Conservation (phyloP, 2,888 invertebrate genomes). For the Cephus pygmeus region DNA sequence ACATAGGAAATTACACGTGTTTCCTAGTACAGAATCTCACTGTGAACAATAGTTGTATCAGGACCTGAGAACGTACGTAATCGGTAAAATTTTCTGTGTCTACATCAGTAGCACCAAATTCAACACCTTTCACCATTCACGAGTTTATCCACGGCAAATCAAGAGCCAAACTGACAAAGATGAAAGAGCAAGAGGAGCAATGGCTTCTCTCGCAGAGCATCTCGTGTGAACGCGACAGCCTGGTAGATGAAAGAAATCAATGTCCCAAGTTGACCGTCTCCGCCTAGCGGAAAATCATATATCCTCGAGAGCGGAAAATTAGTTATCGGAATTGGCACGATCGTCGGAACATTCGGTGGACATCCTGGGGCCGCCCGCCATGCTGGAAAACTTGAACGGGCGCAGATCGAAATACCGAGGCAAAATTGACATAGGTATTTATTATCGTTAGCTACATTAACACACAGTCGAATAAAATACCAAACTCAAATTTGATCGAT, state of each 20-base stretch:
- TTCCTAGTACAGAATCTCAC: background rate
- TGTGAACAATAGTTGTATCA: background rate
- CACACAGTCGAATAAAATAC: background rate
- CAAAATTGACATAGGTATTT: background rate
- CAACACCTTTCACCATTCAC: background rate
- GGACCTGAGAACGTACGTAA: background rate
- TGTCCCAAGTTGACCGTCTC: conserved; percentile 26
- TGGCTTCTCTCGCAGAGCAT: background rate
- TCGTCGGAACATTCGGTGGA: conserved; percentile 1
- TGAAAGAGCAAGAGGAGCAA: background rate
- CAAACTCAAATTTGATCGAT: background rate
- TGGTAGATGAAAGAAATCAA: conserved; percentile 21
- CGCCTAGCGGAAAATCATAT: conserved; percentile 27
- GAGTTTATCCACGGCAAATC: background rate
- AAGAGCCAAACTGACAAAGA: background rate
- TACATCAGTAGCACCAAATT: background rate
- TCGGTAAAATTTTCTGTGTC: background rate
- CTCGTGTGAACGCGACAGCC: background rate
- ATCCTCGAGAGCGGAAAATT: conserved; percentile 41
- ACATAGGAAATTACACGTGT: background rate
- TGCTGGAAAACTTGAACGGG: background rate
- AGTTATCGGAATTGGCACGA: conserved; percentile 36
- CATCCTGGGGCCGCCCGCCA: background rate
- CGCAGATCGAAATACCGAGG: background rate
- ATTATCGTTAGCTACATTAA: background rate